These are phyloP conservation scores for Climacteris rufus DNA, from an alignment of 2,113 vertebrate species.

Conservation along the genomic window DNA sequence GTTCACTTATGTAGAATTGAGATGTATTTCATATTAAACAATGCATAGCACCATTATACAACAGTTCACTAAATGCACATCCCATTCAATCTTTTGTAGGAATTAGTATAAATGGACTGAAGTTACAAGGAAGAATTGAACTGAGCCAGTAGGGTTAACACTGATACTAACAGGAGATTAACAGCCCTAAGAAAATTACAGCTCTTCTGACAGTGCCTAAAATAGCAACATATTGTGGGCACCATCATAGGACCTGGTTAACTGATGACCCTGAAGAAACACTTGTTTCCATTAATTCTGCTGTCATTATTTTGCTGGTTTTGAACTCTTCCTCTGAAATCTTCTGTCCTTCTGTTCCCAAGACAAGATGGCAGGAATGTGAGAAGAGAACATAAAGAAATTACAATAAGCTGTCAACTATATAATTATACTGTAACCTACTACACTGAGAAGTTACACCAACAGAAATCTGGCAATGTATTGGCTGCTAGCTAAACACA, in stretches of 20 bases:
- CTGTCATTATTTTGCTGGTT: neutral
- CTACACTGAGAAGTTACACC: conserved; percentile 52
- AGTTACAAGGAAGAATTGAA: conserved; percentile 47
- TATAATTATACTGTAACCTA: conserved; percentile 35
- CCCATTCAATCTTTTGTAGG: conserved; percentile 45
- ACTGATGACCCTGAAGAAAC: conserved; percentile 43
- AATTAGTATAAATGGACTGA: conserved; percentile 53
- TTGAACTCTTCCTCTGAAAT: conserved; percentile 36
- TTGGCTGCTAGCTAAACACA: conserved; percentile 21
- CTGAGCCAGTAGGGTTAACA: conserved; percentile 13
- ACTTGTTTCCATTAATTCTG: neutral
- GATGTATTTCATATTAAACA: conserved; percentile 54
- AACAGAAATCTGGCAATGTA: conserved; percentile 33
- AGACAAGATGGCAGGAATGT: conserved; percentile 20
- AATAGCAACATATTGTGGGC: conserved; percentile 2
- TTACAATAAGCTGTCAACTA: conserved; percentile 12
- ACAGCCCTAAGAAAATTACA: conserved; percentile 33
- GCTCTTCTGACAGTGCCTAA: conserved; percentile 38
- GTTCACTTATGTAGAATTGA: conserved; percentile 49
- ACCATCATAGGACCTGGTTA: conserved; percentile 24
- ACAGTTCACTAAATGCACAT: conserved; percentile 58
- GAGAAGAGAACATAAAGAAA: conserved; percentile 33
- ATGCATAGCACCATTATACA: conserved; percentile 53
- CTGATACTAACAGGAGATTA: conserved; percentile 35
- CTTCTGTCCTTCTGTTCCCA: conserved; percentile 12